Evolutionary conservation across 1,140 invertebrate genomes (phyloP), one percentile per base, ranked within the genome.

Genomic region (Mesaphorura yosii): DNA sequence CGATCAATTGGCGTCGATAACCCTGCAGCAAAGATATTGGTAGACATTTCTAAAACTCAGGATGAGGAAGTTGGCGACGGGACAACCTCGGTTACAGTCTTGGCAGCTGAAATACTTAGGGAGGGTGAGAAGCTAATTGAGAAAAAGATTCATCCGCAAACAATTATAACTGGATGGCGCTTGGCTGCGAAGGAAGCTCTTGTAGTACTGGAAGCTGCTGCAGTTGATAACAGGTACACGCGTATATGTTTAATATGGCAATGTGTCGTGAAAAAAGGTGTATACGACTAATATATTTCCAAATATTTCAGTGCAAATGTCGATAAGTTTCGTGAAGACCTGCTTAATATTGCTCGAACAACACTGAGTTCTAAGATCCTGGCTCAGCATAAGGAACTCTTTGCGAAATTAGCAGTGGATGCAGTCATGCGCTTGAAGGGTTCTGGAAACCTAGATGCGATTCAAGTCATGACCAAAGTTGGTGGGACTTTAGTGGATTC

Each of bases 51-150:
- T 2, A 88, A 89, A 73, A 90, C 94, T 7, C 95, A 98, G 70
- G 96, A 99, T 75, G 91, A 95, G 72, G 96, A 99, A 80, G 95
- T 98, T 64, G 96, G 96, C 47, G 96, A 99, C 80, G 96, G 95
- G 26, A 99, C 96, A 37, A 99, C 96, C 29, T 97, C 93, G 19
- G 96, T 99, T 1, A 93, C 93, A 49, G 94, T 99, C 20, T 72
- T 98, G 48, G 94, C 95, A 65, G 81, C 92, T 58, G 95, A 99
- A 74, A 71, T 99, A 17, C 71, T 99, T 1, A 82, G 86, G 66
- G 91, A 97, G 74, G 94, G 95, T 3, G 96, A 99, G 70, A 85
- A 86, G 65, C 70, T 99, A 14, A 80, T 99, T 39, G 80, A 85
- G 40, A 83, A 92, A 71, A 94, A 94, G 71, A 82, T 99, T 55